Percentiles rank a stretch among this genome's conserved stretches.
Evolutionary conservation across 2,888 invertebrate species (phyloP).

Genomic region (Ophion slaviceki): DNA sequence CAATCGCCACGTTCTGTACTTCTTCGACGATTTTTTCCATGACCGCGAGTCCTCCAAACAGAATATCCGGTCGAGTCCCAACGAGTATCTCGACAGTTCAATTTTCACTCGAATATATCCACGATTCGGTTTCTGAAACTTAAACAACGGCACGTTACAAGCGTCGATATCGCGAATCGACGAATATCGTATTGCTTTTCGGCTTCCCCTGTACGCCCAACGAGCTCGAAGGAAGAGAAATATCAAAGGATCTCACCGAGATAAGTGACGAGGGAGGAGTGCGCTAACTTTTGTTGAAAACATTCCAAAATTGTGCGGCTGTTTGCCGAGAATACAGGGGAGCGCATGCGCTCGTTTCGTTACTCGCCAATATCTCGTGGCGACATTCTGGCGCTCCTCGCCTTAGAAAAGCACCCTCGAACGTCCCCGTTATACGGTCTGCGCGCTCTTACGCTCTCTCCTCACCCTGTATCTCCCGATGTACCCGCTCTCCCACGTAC

Average conservation of each 20-base stretch:
- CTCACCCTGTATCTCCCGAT: slow-evolving; percentile 34
- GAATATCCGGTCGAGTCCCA: too few relatives aligned
- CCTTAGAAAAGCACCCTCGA: slow-evolving; percentile 53
- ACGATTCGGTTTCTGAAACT: too few relatives aligned
- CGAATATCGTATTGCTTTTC: neutral
- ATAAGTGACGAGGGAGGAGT: slow-evolving; percentile 58
- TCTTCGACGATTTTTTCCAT: slow-evolving; percentile 58
- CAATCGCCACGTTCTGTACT: slow-evolving; percentile 16
- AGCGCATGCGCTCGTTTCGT: slow-evolving; percentile 65
- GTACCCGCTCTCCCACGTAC: neutral
- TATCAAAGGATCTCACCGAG: slow-evolving; percentile 39
- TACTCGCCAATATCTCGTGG: slow-evolving; percentile 76
- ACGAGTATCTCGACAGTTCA: neutral
- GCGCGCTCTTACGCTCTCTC: slow-evolving; percentile 41
- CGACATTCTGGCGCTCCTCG: slow-evolving; percentile 75
- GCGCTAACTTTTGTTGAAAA: slow-evolving; percentile 75
- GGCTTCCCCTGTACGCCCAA: neutral
- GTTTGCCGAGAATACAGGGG: slow-evolving; percentile 33
- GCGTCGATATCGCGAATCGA: neutral
- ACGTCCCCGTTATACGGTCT: slow-evolving; percentile 25
- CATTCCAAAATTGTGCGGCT: slow-evolving; percentile 76
- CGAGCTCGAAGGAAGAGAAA: neutral
- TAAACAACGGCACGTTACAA: neutral
- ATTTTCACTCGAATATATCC: neutral
- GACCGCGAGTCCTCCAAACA: neutral